phyloP scores from a whole-genome alignment of 2,888 invertebrate genomes.

The Hyposoter didymator region DNA sequence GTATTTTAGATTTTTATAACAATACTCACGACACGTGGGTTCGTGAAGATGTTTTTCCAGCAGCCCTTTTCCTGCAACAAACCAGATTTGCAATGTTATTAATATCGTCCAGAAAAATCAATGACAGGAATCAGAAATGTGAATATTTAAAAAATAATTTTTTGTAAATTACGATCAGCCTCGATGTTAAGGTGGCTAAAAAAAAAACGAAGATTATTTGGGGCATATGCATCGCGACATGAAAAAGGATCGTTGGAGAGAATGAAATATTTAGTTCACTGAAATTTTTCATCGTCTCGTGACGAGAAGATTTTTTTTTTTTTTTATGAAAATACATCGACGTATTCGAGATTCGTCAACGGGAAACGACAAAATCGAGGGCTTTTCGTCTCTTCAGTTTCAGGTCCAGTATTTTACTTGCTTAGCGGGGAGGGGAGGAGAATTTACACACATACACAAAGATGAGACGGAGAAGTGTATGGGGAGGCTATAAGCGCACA shows the following conservation, averaged over 20 bases:
- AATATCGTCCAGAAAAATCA: neutral
- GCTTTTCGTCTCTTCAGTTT: conserved; percentile 57
- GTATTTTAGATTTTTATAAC: neutral
- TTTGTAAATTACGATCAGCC: neutral
- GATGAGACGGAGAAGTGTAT: conserved; percentile 46
- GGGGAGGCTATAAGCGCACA: conserved; percentile 69
- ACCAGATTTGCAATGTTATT: neutral
- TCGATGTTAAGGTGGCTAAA: neutral
- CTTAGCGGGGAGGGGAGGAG: conserved; percentile 22
- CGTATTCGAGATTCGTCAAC: conserved; percentile 46
- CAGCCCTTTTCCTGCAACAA: conserved; percentile 33
- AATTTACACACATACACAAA: conserved; percentile 55
- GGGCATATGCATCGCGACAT: neutral
- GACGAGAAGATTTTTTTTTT: neutral
- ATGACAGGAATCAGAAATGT: neutral
- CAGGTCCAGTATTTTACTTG: conserved; percentile 68
- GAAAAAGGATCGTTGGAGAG: neutral
- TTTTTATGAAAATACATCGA: conserved; percentile 6
- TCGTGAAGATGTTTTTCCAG: conserved; percentile 3
- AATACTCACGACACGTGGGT: conserved; percentile 32
- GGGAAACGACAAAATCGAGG: conserved; percentile 40
- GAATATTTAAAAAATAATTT: neutral
- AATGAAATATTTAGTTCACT: neutral
- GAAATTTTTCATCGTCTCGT: neutral
- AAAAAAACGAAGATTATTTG: neutral